A percentile compares a stretch with the other conserved stretches of the same genome.
phyloP scores from a whole-genome alignment of 2,113 vertebrate genomes.

The Caracal caracal region DNA sequence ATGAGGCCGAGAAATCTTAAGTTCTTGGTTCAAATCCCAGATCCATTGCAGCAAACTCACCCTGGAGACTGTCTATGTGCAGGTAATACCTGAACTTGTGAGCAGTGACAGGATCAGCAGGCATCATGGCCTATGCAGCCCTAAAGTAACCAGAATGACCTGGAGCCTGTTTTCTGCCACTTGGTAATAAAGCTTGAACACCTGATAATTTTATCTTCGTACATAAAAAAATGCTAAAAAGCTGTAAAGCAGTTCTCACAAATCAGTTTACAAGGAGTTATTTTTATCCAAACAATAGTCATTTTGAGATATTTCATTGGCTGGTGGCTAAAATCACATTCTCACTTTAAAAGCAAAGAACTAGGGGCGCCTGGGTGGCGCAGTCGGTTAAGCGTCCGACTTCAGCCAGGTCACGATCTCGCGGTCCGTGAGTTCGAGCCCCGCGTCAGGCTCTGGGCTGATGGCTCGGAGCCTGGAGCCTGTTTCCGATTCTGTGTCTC shows the following conservation, averaged over 20 bases:
- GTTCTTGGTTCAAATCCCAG: not conserved
- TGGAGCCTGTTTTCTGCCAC: not conserved
- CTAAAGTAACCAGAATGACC: not conserved
- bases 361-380: too few species aligned
- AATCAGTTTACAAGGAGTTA: conserved; percentile 74
- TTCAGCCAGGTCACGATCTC: too few species aligned
- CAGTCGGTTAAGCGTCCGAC: too few species aligned
- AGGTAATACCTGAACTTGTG: not conserved
- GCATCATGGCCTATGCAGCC: too few species aligned
- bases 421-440: too few species aligned
- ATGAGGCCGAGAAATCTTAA: not conserved
- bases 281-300: conserved; percentile 74
- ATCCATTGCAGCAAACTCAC: not conserved
- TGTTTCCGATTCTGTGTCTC: too few species aligned
- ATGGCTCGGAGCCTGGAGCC: too few species aligned
- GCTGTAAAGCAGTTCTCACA: conserved; percentile 63
- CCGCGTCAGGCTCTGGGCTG: too few species aligned
- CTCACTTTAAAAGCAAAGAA: conserved; percentile 36
- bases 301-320: conserved; percentile 71
- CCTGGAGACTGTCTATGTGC: not conserved
- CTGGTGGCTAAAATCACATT: conserved; percentile 76
- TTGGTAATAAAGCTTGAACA: not conserved
- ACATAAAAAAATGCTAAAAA: conserved; percentile 57
- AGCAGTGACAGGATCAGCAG: not conserved
- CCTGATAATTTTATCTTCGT: conserved; percentile 61